These are phyloP conservation scores for Mus minutoides DNA, from an alignment of 2,797 vertebrate species.

Conservation along the genomic window DNA sequence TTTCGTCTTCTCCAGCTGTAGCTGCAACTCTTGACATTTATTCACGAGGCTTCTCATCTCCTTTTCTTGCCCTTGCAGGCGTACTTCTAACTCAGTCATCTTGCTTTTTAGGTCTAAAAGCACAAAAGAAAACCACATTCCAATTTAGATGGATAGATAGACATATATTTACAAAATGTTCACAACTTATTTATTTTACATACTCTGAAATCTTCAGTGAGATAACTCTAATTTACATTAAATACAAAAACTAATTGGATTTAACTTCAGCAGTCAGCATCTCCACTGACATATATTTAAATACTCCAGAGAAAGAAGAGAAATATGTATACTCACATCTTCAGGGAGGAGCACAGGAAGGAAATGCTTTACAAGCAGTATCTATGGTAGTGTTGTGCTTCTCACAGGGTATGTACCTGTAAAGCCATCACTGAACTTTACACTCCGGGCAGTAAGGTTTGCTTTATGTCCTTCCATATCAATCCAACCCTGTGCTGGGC, in stretches of 20 bases:
- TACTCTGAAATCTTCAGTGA: conserved; percentile 26
- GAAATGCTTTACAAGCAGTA: conserved; percentile 2
- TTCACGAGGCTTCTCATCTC: conserved; percentile 88
- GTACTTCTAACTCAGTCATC: conserved; percentile 86
- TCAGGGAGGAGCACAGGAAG: background rate
- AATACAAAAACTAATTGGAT: background rate
- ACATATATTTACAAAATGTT: background rate
- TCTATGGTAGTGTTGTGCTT: background rate
- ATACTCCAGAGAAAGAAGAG: background rate
- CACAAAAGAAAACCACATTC: conserved; percentile 46
- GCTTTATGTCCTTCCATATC: background rate
- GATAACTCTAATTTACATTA: background rate
- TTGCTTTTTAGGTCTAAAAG: conserved; percentile 90
- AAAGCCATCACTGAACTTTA: background rate
- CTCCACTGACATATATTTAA: background rate
- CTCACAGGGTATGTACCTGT: background rate
- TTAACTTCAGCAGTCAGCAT: background rate
- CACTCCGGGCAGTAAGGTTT: background rate
- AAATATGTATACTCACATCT: background rate
- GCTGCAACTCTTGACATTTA: conserved; percentile 91
- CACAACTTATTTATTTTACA: conserved; percentile 9
- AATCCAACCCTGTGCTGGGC: background rate
- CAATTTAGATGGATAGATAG: background rate
- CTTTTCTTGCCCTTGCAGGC: conserved; percentile 91
- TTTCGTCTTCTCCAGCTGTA: conserved; percentile 89